Evolutionary conservation across 2,888 invertebrate genomes (phyloP).

Genomic region (Pycnomerus fuliginosus): DNA sequence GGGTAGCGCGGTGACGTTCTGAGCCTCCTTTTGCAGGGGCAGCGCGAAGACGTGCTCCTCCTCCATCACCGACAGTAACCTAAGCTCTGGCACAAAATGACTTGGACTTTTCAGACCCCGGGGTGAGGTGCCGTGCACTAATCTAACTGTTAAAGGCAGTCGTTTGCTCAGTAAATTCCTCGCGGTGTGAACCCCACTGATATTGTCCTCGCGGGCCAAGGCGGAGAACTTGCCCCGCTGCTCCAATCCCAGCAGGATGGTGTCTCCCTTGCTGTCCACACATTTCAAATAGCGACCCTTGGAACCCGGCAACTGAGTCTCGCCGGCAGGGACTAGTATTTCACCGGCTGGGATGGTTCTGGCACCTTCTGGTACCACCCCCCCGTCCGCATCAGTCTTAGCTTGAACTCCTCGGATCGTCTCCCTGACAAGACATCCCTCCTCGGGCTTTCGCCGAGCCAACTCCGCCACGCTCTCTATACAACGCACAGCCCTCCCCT

Average conservation of each 20-base stretch:
- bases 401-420: slow-evolving; percentile 70
- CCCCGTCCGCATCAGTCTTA: slow-evolving; percentile 61
- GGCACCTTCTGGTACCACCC: slow-evolving; percentile 66
- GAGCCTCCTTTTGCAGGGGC: slow-evolving; percentile 78
- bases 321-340: slow-evolving; percentile 76
- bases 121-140: slow-evolving; percentile 88
- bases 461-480: slow-evolving; percentile 87
- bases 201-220: slow-evolving; percentile 88
- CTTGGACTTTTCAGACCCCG: slow-evolving; percentile 78
- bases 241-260: slow-evolving; percentile 78
- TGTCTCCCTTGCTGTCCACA: slow-evolving; percentile 81
- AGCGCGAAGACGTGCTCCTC: slow-evolving; percentile 84
- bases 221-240: slow-evolving; percentile 91
- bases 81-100: slow-evolving; percentile 81
- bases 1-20: slow-evolving; percentile 78
- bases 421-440: slow-evolving; percentile 78
- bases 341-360: slow-evolving; percentile 81
- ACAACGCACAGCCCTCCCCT: slow-evolving; percentile 86
- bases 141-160: slow-evolving; percentile 86
- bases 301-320: slow-evolving; percentile 64
- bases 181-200: slow-evolving; percentile 92
- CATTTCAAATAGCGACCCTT: slow-evolving; percentile 84
- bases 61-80: slow-evolving; percentile 80
- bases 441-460: slow-evolving; percentile 70
- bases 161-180: slow-evolving; percentile 85